These are phyloP conservation scores for Channa maculata DNA, from an alignment of 2,113 vertebrate genomes.

Conservation along the genomic window DNA sequence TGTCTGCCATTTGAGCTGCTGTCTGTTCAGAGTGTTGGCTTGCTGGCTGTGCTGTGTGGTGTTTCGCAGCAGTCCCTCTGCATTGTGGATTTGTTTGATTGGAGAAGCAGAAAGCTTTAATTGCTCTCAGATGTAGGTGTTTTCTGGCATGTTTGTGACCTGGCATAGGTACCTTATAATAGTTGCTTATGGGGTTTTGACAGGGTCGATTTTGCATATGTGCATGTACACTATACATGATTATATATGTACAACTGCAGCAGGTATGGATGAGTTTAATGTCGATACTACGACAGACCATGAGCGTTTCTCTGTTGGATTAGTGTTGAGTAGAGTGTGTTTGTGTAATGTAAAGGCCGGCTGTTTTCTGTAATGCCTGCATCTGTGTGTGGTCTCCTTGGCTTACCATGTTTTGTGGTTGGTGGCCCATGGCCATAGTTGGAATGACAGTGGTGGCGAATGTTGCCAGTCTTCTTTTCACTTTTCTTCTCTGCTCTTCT, in stretches of 20 bases:
- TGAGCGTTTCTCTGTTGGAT: conserved; percentile 9
- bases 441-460: conserved; percentile 36
- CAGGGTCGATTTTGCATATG: neutral
- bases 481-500: neutral
- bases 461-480: conserved; percentile 17
- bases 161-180: neutral
- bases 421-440: conserved; percentile 38
- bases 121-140: conserved; percentile 54
- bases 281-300: conserved; percentile 9
- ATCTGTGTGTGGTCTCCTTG: conserved; percentile 69
- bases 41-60: neutral
- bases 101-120: conserved; percentile 6
- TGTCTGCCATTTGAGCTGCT: conserved; percentile 15
- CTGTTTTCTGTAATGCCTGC: conserved; percentile 26
- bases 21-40: conserved; percentile 24
- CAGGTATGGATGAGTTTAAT: conserved; percentile 14
- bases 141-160: neutral
- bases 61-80: conserved; percentile 24
- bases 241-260: neutral
- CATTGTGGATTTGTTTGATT: conserved; percentile 25
- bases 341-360: conserved; percentile 16
- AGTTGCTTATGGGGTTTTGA: neutral
- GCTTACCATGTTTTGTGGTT: conserved; percentile 57
- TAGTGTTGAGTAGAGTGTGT: conserved; percentile 14
- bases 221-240: neutral